Base-by-base conservation (phyloP, 2,113 vertebrate genomes). In the Brachypteracias leptosomus region DNA sequence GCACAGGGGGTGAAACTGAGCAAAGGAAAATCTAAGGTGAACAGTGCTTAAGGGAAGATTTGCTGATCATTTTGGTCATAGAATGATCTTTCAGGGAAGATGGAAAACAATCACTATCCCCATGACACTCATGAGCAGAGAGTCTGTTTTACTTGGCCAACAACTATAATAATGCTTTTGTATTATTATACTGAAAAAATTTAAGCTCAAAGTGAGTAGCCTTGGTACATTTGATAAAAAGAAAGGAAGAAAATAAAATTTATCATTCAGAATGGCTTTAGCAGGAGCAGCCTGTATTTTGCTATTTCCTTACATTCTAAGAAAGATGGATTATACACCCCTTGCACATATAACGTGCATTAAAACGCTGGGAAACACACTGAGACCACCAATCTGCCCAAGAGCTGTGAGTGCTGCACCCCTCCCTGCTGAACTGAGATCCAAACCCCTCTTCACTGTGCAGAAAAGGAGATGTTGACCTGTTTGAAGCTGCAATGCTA, bases 331-430 rank as follows among this genome's bases (percentile, higher is more conserved):
- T 65, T 80, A 52, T 42, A 62, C n/a, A 35, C 11, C 13, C 9
- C 28, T 85, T 20, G 20, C 18, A 16, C 0, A 1, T 33, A 55
- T 25, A 52, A 61, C 4, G 11, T 73, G 4, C 35, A 57, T 55
- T 77, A 33, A 92, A 70, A 52, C 4, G 5, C 26, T 59, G 52
- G 29, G 63, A 73, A 63, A 73, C n/a, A 46, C 33, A 63, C 5
- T 10, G 54, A 42, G 40, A 44, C 7, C 19, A 35, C 54, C 35
- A 57, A 46, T 35, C 9, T 16, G 14, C 40, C 62, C 28, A 65
- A 68, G 33, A 51, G 7, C 46, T 0, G 2, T 0, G 4, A 65
- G 24, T 25, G 51, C 52, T 55, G 33, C 61, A 54, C 0, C 0
- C 3, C 15, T 88, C 67, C n/a, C 68, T 31, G 25, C 55, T 80